Percentiles rank a stretch among this genome's conserved stretches.
Evolutionary conservation across 2,888 invertebrate species (phyloP).

Genomic region (Drosophila borborema): DNA sequence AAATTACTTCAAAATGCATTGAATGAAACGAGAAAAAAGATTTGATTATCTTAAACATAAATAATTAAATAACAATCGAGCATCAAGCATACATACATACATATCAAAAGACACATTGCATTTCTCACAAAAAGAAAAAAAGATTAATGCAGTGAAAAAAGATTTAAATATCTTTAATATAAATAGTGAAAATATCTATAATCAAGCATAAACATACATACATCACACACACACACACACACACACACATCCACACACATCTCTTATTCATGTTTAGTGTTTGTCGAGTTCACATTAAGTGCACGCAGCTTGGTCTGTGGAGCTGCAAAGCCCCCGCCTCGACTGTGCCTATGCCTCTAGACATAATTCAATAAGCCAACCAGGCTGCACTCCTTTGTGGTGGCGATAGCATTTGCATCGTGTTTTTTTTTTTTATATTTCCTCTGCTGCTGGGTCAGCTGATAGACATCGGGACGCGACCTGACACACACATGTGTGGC

Average conservation of each 20-base stretch:
- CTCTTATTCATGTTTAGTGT: constrained; percentile 10
- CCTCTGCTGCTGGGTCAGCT: constrained; percentile 22
- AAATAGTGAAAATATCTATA: constrained; percentile 38
- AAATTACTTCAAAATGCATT: constrained; percentile 33
- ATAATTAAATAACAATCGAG: constrained; percentile 44
- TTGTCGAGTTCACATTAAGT: constrained; percentile 33
- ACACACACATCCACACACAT: constrained; percentile 18
- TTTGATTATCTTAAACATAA: constrained; percentile 7
- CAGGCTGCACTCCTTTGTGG: constrained; percentile 20
- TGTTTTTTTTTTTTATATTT: not conserved
- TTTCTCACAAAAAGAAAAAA: not conserved
- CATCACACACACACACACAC: not conserved
- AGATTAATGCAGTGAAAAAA: not conserved
- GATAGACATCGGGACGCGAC: constrained; percentile 7
- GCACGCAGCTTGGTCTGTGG: constrained; percentile 50
- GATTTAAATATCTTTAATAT: constrained; percentile 6
- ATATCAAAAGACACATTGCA: constrained; percentile 12
- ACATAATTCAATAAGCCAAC: constrained; percentile 54
- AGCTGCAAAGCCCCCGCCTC: constrained; percentile 1
- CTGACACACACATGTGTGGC: not conserved
- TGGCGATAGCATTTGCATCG: too few relatives aligned
- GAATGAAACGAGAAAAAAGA: constrained; percentile 4
- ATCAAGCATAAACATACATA: constrained; percentile 29
- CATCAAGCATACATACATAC: constrained; percentile 35
- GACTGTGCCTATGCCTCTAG: constrained; percentile 39